Evolutionary conservation across 2,113 vertebrate species (phyloP).

Genomic region (Bungarus multicinctus): DNA sequence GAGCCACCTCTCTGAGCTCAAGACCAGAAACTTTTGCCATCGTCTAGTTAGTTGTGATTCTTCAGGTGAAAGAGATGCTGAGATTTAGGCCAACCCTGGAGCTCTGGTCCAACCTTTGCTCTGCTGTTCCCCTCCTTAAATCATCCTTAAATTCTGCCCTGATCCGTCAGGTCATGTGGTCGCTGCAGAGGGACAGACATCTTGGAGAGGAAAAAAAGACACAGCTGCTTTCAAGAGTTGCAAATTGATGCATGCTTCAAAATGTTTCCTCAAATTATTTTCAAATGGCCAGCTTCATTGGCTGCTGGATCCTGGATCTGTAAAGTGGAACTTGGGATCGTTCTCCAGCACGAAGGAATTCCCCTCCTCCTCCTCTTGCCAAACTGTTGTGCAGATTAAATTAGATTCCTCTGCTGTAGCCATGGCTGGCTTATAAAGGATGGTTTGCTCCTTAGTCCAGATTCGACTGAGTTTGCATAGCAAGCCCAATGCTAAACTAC

Average conservation of each 20-base stretch:
- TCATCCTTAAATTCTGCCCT: too few relatives aligned
- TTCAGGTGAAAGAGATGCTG: neutral
- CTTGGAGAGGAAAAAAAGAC: too few relatives aligned
- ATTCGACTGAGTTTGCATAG: neutral
- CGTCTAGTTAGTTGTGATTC: neutral
- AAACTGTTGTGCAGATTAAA: neutral
- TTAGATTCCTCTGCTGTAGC: neutral
- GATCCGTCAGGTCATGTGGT: too few relatives aligned
- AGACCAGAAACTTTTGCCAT: too few relatives aligned
- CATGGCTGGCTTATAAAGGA: neutral
- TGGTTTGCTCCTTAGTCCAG: neutral
- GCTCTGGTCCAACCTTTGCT: too few relatives aligned
- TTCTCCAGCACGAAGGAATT: neutral
- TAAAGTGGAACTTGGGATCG: neutral
- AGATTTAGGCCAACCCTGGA: neutral
- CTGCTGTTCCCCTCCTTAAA: too few relatives aligned
- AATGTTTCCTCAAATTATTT: too few relatives aligned
- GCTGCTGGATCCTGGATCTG: neutral
- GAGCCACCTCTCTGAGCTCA: too few relatives aligned
- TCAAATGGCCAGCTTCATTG: neutral
- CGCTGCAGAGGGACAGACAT: too few relatives aligned
- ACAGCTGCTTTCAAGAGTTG: too few relatives aligned
- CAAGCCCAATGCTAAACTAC: neutral
- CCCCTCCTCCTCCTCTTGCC: fast-evolving
- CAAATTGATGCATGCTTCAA: too few relatives aligned